Evolutionary conservation across 2,888 invertebrate species (phyloP).

Genomic region (Drosophila nr. perissopoda): DNA sequence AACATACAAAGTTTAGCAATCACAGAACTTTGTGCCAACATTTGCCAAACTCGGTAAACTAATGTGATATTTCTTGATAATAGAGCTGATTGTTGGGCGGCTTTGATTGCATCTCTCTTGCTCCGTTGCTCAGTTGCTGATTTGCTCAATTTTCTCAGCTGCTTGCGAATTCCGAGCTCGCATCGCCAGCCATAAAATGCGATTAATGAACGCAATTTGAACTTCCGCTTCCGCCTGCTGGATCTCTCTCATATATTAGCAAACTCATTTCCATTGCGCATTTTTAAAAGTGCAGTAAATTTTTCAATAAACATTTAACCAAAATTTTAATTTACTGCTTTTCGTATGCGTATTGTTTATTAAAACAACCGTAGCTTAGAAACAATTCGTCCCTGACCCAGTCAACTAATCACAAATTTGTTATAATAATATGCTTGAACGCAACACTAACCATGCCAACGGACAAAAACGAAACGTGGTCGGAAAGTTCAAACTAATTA

Average conservation of each 20-base stretch:
- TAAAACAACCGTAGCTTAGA: slow-evolving; percentile 17
- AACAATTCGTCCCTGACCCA: not conserved
- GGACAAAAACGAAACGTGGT: slow-evolving; percentile 84
- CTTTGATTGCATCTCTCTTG: slow-evolving; percentile 22
- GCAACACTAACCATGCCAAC: slow-evolving; percentile 83
- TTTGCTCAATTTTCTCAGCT: slow-evolving; percentile 16
- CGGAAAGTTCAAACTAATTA: slow-evolving; percentile 85
- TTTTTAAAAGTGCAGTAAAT: slow-evolving; percentile 8
- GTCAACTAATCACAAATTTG: slow-evolving; percentile 17
- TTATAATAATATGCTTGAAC: slow-evolving; percentile 71
- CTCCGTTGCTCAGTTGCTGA: not conserved
- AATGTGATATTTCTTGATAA: slow-evolving; percentile 68
- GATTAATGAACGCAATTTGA: slow-evolving; percentile 56
- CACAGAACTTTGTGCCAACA: slow-evolving; percentile 47
- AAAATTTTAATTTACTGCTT: slow-evolving; percentile 9
- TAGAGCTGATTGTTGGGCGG: slow-evolving; percentile 52
- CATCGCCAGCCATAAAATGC: slow-evolving; percentile 47
- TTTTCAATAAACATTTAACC: not conserved
- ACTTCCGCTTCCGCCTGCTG: slow-evolving; percentile 50
- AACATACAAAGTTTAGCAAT: slow-evolving; percentile 59
- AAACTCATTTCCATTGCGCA: slow-evolving; percentile 8
- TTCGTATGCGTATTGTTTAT: slow-evolving; percentile 6
- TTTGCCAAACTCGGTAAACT: slow-evolving; percentile 50
- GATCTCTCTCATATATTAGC: slow-evolving; percentile 25
- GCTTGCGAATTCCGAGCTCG: slow-evolving; percentile 50